These are phyloP conservation scores for Campoletis raptor DNA, from an alignment of 2,888 invertebrate genomes.

Conservation along the genomic window DNA sequence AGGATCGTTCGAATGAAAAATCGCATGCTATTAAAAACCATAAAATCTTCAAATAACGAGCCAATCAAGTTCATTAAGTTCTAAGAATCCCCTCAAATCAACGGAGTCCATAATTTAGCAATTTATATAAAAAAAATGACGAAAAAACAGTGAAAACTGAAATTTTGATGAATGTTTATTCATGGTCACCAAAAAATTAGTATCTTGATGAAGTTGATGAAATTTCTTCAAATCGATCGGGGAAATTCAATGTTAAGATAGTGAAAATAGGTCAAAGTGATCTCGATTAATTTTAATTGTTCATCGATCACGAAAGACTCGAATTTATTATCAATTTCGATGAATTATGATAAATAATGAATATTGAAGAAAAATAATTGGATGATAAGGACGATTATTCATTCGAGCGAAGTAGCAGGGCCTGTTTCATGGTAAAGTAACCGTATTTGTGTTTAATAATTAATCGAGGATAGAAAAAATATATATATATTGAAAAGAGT, in stretches of 20 bases:
- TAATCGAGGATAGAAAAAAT: constrained; percentile 46
- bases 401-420: not conserved
- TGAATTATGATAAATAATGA: not conserved
- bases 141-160: not conserved
- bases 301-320: not conserved
- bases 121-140: not conserved
- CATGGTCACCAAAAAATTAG: not conserved
- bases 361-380: not conserved
- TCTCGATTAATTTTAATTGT: not conserved
- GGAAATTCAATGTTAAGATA: not conserved
- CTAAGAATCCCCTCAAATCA: not conserved
- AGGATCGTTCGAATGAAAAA: constrained; percentile 22
- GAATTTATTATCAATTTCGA: not conserved
- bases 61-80: not conserved
- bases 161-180: not conserved
- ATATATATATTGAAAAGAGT: not conserved
- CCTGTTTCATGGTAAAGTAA: not conserved
- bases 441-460: constrained; percentile 28
- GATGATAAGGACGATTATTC: not conserved
- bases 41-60: not conserved
- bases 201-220: not conserved
- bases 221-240: no score
- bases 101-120: not conserved
- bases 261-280: not conserved
- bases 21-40: not conserved